Evolutionary conservation across 2,113 vertebrate genomes (phyloP).

Genomic region (Otolemur garnettii): DNA sequence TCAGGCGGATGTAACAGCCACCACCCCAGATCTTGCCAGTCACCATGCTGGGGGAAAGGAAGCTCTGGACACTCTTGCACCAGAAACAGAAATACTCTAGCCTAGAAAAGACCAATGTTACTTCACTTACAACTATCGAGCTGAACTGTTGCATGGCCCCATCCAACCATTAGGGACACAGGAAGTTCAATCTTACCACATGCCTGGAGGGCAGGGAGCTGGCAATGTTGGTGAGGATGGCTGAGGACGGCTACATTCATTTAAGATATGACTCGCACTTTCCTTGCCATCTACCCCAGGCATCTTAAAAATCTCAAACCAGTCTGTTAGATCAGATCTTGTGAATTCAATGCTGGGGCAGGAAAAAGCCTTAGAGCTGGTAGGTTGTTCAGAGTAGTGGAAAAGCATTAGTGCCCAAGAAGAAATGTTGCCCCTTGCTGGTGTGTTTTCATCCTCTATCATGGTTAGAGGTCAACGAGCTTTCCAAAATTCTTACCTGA

Average conservation of each 20-base stretch:
- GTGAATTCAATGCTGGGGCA: not conserved
- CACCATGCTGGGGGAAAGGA: not conserved
- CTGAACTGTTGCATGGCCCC: not conserved
- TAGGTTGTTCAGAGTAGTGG: not conserved
- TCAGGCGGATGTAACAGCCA: accelerated
- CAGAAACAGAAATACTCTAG: not conserved
- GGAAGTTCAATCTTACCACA: not conserved
- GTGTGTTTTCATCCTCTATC: not conserved
- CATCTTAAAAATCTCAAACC: conserved; percentile 47
- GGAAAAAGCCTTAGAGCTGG: not conserved
- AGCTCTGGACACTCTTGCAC: not conserved
- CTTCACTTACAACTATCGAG: not conserved
- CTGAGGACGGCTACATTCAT: not conserved
- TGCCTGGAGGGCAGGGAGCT: not conserved
- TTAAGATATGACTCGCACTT: not conserved
- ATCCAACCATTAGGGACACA: not conserved
- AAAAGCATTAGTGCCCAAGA: not conserved
- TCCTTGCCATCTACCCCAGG: not conserved
- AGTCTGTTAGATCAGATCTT: conserved; percentile 20
- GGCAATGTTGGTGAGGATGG: not conserved
- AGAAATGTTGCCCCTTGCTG: not conserved
- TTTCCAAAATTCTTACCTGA: conserved; percentile 36
- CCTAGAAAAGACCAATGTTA: not conserved
- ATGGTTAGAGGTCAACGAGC: not conserved
- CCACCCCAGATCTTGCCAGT: not conserved